Conservation (phyloP, 2,797 vertebrate species). For the Danionella dracula region DNA sequence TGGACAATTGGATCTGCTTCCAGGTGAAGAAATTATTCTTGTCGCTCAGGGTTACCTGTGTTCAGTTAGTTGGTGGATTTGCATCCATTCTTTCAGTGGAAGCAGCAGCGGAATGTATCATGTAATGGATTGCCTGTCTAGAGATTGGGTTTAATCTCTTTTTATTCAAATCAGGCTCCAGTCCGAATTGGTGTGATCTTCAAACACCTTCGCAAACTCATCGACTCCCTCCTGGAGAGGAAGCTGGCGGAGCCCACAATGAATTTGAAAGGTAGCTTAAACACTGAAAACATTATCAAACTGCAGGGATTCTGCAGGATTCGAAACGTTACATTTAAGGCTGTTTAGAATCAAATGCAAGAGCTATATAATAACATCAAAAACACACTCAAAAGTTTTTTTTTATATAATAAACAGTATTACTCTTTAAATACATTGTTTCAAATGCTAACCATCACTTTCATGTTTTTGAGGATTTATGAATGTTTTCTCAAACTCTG, state of each 20-base stretch:
- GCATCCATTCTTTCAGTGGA: not conserved
- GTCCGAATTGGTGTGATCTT: constrained; percentile 97
- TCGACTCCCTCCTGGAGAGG: constrained; percentile 87
- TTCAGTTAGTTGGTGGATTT: not conserved
- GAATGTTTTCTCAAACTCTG: too few species aligned
- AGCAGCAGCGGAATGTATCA: not conserved
- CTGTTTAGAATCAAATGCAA: too few species aligned
- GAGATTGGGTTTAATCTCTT: not conserved
- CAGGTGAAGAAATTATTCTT: constrained; percentile 71
- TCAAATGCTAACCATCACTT: too few species aligned
- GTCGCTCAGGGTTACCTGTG: not conserved
- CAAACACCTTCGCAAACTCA: constrained; percentile 88
- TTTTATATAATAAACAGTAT: too few species aligned
- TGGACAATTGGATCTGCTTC: constrained; percentile 95
- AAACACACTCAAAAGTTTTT: too few species aligned
- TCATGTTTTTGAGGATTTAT: too few species aligned
- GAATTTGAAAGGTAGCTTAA: constrained; percentile 83
- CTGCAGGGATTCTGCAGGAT: too few species aligned
- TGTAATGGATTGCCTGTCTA: not conserved
- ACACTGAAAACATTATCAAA: not conserved
- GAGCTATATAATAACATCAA: too few species aligned
- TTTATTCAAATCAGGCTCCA: constrained; percentile 73
- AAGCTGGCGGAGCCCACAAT: constrained; percentile 93
- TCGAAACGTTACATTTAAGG: too few species aligned
- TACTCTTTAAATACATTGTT: too few species aligned